Base-by-base conservation (phyloP, 1,140 invertebrate genomes). In the Mycetomoellerius zeteki region DNA sequence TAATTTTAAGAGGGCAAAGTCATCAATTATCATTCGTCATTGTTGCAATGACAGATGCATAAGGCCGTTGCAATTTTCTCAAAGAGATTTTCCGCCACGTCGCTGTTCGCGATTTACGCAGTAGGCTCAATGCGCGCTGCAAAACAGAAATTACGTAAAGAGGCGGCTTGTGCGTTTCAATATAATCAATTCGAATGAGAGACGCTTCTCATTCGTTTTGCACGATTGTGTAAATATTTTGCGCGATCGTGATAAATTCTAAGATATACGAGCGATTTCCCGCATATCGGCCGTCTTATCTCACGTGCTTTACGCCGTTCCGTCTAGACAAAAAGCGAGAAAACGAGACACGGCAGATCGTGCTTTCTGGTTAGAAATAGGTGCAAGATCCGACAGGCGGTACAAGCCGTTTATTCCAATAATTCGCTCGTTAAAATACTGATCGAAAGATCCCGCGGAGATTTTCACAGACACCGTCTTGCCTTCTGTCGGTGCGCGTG, bases 371-470 rank as follows among this genome's bases (percentile, higher is more conserved):
- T 71, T 81, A 77, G 52, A 81, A 90, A 88, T 90, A 86, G 81
- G 52, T 71, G 84, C 77, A 88, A 91, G 73, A 81, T 24, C 54
- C 71, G 84, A 52, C 56, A 43, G 33, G 21, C 81, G 21, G 58
- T 30, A 60, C 54, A 27, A 65, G 88, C 77, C 87, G 87, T 93
- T 93, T 93, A 91, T 93, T 92, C 91, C 92, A 91, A 93, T 93
- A 93, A 93, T 93, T 93, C 90, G 86, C 78, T 88, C 90, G 89
- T 93, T 93, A 93, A 93, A 93, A 93, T 93, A 91, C 90, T 92
- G 91, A 93, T 93, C 89, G 91, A 89, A 62, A 69, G 86, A 75
- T 82, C 69, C 87, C 69, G 67, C 85, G 64, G 71, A 10, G 73
- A 69, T 69, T 69, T 47, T 84, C 78, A 60, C 64, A 89, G 77